Conservation (phyloP, 2,113 vertebrate genomes). For the Anguilla japonica region DNA sequence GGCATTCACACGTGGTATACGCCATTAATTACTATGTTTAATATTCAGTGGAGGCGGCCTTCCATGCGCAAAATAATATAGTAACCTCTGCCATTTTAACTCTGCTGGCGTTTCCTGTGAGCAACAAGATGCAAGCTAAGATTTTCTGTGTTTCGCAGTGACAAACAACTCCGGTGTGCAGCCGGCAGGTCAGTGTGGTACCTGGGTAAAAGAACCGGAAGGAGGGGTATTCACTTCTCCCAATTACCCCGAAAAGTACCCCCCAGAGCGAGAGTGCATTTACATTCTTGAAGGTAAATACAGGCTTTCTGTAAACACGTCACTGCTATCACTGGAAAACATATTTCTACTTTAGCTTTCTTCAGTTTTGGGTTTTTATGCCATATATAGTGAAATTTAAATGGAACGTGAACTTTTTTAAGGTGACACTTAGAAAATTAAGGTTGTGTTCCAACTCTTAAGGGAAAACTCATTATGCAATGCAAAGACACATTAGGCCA, state of each 20-base stretch:
- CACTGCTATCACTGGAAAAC: background rate
- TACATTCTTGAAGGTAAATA: conserved; percentile 97
- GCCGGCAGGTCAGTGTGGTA: conserved; percentile 92
- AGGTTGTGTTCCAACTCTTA: too few species aligned
- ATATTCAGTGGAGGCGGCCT: background rate
- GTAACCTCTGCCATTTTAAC: conserved; percentile 13
- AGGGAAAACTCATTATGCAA: too few species aligned
- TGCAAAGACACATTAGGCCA: too few species aligned
- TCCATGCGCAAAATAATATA: background rate
- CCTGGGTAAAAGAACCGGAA: conserved; percentile 94
- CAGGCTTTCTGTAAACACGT: background rate
- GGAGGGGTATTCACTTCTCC: conserved; percentile 97
- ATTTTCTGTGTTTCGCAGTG: conserved; percentile 67
- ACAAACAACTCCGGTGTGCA: conserved; percentile 89
- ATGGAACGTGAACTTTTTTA: background rate
- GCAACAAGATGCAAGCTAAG: conserved; percentile 20
- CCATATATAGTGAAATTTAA: too few species aligned
- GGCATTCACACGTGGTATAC: background rate
- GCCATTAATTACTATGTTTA: background rate
- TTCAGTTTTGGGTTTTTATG: too few species aligned
- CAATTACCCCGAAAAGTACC: conserved; percentile 97
- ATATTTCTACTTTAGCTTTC: background rate
- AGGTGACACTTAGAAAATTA: background rate
- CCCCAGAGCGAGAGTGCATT: conserved; percentile 93
- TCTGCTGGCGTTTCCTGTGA: conserved; percentile 8